Evolutionary conservation across 2,797 vertebrate genomes (phyloP), one percentile per base, ranked within the genome.

Genomic region (Etheostoma perlongum): DNA sequence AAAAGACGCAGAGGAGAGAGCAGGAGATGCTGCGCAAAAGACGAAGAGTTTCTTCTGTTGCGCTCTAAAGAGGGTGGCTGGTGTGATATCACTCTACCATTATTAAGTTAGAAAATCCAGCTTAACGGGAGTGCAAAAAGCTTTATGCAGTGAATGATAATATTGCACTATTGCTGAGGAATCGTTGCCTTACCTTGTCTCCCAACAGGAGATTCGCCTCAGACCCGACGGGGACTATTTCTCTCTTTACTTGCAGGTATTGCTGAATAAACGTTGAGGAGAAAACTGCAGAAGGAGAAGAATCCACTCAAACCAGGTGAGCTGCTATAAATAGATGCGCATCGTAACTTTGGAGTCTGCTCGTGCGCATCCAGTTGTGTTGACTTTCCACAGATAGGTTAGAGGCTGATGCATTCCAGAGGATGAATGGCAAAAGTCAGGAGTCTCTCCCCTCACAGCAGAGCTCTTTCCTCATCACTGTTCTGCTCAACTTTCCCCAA

Each of bases 161-260:
- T 16, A 49, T 47, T 47, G 79, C 36, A 76, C 64, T 83, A 74
- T 4, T 79, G 51, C 79, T 9, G 23, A 40, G 33, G 69, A 61
- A 71, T 51, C 13, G 46, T 54, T 81, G 36, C 79, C 79, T 84
- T 91, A 93, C 93, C 92, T 92, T 82, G 87, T 90, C 91, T 93
- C 91, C 91, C 60, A 59, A n/a, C 75, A 93, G 92, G 91, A 93
- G 92, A 91, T 85, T 82, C 80, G 88, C 90, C 84, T 88, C 74
- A 76, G 88, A 91, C 85, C 85, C 88, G 85, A 89, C 87, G 82
- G 87, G 72, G 80, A 83, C 77, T 48, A 44, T 81, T 79, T 82
- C 61, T 71, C 70, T 81, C 59, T n/a, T 67, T 49, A 27, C 79
- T 78, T 70, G 77, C 88, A 91, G 89, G 85, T 91, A 86, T 68